Conservation (phyloP, 2,113 vertebrate species). For the Copsychus sechellarum region DNA sequence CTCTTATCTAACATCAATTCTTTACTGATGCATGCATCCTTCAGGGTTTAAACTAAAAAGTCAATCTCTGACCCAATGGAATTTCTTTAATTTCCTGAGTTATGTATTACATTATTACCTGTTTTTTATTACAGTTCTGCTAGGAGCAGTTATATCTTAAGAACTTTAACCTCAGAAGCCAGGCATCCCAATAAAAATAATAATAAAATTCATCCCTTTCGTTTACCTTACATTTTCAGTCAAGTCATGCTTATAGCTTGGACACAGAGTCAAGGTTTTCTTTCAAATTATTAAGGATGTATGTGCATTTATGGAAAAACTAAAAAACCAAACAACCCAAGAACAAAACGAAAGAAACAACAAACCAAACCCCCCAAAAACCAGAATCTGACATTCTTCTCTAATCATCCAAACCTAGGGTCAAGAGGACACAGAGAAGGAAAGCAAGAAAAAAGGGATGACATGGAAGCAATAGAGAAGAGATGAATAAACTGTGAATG, state of each 20-base stretch:
- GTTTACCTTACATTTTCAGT: background rate
- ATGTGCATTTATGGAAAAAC: background rate
- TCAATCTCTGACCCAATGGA: background rate
- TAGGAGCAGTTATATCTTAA: background rate
- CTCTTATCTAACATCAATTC: constrained; percentile 26
- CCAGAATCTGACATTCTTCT: background rate
- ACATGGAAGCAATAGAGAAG: background rate
- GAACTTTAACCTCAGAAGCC: background rate
- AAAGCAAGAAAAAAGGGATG: background rate
- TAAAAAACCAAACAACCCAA: background rate
- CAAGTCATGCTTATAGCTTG: background rate
- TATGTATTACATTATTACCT: constrained; percentile 37
- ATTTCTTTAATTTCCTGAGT: constrained; percentile 60
- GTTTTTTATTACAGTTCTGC: background rate
- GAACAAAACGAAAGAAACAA: background rate
- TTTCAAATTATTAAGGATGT: background rate
- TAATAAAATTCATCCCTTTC: background rate
- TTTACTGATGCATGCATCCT: constrained; percentile 28
- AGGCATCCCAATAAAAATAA: background rate
- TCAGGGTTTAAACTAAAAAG: constrained; percentile 15
- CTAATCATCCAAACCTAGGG: background rate
- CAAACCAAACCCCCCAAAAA: background rate
- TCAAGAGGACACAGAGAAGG: background rate
- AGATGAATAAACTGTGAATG: background rate
- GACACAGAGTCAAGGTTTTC: background rate